These are phyloP conservation scores for Loris lydekkerianus DNA, from an alignment of 2,797 vertebrate genomes.

Conservation along the genomic window DNA sequence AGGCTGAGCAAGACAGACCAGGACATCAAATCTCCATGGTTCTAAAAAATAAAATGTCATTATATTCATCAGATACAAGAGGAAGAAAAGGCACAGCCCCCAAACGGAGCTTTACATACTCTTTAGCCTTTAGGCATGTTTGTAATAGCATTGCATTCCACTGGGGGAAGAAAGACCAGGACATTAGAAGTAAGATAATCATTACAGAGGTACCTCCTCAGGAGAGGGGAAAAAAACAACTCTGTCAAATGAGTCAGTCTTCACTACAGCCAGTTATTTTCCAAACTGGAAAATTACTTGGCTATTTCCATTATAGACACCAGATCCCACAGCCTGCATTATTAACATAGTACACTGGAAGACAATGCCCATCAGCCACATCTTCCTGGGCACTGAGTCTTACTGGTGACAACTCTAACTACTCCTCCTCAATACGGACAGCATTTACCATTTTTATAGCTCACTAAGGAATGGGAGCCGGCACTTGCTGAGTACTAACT, in stretches of 20 bases:
- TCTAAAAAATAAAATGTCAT: conserved; percentile 3
- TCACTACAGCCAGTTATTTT: conserved; percentile 70
- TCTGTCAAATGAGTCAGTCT: conserved; percentile 56
- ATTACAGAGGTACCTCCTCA: background rate
- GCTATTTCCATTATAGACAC: conserved; percentile 62
- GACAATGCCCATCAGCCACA: background rate
- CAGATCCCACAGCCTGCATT: conserved; percentile 35
- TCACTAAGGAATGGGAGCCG: background rate
- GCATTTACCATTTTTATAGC: background rate
- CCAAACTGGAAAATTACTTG: conserved; percentile 71
- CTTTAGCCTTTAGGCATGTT: background rate
- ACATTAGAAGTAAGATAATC: conserved; percentile 46
- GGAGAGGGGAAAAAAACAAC: background rate
- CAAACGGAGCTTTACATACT: background rate
- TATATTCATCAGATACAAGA: background rate
- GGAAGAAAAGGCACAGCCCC: background rate
- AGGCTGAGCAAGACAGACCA: background rate
- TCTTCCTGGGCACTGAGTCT: background rate
- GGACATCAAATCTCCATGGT: background rate
- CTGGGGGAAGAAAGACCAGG: background rate
- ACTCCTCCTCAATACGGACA: background rate
- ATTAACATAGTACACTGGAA: conserved; percentile 20
- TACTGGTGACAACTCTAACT: background rate
- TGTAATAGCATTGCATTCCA: background rate
- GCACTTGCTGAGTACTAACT: background rate